Base-by-base conservation (phyloP, 2,113 vertebrate species). In the Neotoma lepida region DNA sequence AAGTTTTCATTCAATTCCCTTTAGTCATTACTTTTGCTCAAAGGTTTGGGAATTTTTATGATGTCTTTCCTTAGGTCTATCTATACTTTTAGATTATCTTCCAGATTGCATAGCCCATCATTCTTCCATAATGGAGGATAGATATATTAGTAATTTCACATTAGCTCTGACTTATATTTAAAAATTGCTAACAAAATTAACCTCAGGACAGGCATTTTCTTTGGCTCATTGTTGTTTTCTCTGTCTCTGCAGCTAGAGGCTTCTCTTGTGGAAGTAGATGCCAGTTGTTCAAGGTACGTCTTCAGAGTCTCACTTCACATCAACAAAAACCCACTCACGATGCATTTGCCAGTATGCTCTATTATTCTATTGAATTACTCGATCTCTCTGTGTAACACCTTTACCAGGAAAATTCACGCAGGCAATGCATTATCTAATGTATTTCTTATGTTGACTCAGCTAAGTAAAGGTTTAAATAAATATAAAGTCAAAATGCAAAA, bases 381-480 rank as follows among this genome's bases (percentile, higher is more conserved):
- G 71, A 5, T 54, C 8, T 73, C 8, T 88, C 2, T 35, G 6
- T 22, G 22, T 41, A 35, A 1, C 51, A 90, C 28, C 41, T 76
- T 90, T 74, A 6, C 24, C 10, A 76, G 22, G 46, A 70, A 35
- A 96, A 90, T 94, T 89, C 93, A 95, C 13, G 84, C 24, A 58
- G 3, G 10, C 39, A 46, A n/a, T 84, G 58, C 80, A 82, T 94
- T 70, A 63, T 76, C 78, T 41, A 17, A 87, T 64, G 12, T 18
- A 64, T 76, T 88, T 71, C 63, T 91, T 64, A 56, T 58, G 15
- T 66, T 22, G 10, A 88, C 24, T 90, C 64, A 78, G 71, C 56
- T 87, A 86, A 54, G 66, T 81, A 91, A 91, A 95, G 9, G 44
- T 89, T 93, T 96, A 58, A 73, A 56, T 12, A 71, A 77, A 64